A percentile compares a stretch with the other conserved stretches of the same genome.
Evolutionary conservation across 2,888 invertebrate species (phyloP).

Genomic region (Strigamia transsilvanica): DNA sequence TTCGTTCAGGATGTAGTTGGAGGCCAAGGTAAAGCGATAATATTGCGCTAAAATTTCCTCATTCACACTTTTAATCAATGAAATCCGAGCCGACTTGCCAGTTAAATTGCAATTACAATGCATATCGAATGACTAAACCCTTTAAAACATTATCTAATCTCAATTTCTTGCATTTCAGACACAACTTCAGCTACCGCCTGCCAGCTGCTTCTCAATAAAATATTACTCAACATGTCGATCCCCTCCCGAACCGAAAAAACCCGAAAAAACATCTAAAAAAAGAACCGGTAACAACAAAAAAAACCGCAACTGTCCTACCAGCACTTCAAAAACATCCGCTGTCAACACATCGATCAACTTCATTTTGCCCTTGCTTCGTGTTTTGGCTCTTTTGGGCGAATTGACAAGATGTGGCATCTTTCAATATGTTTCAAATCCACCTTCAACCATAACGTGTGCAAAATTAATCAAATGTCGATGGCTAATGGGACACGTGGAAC

Average conservation of each 20-base stretch:
- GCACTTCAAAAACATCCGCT: conserved; percentile 10
- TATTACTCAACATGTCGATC: no score
- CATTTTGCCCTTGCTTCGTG: conserved; percentile 3
- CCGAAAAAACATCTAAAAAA: background rate
- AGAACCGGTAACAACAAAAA: background rate
- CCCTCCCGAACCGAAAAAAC: background rate
- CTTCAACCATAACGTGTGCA: background rate
- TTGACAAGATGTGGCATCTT: conserved; percentile 13
- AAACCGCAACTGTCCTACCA: background rate
- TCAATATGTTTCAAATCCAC: conserved; percentile 33
- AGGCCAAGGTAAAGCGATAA: background rate
- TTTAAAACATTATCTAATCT: conserved; percentile 30
- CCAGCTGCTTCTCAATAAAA: background rate
- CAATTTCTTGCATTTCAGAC: background rate
- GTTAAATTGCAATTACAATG: conserved; percentile 2
- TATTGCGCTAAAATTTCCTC: conserved; percentile 17
- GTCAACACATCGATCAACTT: conserved; percentile 32
- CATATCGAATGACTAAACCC: background rate
- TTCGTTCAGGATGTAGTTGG: background rate
- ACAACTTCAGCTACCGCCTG: background rate
- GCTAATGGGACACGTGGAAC: background rate
- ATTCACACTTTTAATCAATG: conserved; percentile 10
- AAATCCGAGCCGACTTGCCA: background rate
- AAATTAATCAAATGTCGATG: conserved; percentile 1
- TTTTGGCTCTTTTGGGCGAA: background rate